Evolutionary conservation across 2,113 vertebrate genomes (phyloP), one percentile per base, ranked within the genome.

Genomic region (Donacobius atricapilla): DNA sequence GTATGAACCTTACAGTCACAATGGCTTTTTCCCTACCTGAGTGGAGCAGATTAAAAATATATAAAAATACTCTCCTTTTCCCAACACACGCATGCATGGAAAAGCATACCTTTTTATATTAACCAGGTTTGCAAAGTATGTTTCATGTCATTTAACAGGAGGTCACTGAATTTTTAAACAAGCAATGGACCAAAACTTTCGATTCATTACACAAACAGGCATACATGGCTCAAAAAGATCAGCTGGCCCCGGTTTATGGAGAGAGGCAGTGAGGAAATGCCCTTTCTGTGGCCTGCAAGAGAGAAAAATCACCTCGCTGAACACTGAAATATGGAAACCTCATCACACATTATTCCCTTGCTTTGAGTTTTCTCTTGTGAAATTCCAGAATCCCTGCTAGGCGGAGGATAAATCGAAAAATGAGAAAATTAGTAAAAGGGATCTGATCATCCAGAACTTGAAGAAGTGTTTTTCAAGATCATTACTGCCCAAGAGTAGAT

Each of bases 131-230:
- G 79, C 71, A 56, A 92, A 95, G 89, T 66, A 37, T 76, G 83
- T 91, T 94, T 93, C 82, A 90, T 76, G 91, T 91, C 92, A 94
- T 93, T 95, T 93, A 94, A 54, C 85, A 94, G 84, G 81, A 94
- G 96, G 82, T 95, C 86, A 92, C 61, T 94, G 96, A 92, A 92
- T 90, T 94, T 89, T 89, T 94, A 90, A 94, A 92, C 81, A 90
- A 70, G 82, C 92, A 73, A 69, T 40, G 90, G 94, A 96, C 88
- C 94, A 96, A 94, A 94, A 86, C 93, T 93, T 96, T 94, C 63
- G 7, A 94, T 91, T 96, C 92, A 72, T 93, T 95, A 95, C 89
- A 92, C 92, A 87, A 93, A 92, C 91, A 89, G 80, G 64, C 79
- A 78, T 3, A 63, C 24, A 23, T 0, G 5, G 33, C 81, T 85